A percentile compares a stretch with the other conserved stretches of the same genome.
Conservation (phyloP, 2,888 invertebrate genomes). For the Hydrotaea diabolus region DNA sequence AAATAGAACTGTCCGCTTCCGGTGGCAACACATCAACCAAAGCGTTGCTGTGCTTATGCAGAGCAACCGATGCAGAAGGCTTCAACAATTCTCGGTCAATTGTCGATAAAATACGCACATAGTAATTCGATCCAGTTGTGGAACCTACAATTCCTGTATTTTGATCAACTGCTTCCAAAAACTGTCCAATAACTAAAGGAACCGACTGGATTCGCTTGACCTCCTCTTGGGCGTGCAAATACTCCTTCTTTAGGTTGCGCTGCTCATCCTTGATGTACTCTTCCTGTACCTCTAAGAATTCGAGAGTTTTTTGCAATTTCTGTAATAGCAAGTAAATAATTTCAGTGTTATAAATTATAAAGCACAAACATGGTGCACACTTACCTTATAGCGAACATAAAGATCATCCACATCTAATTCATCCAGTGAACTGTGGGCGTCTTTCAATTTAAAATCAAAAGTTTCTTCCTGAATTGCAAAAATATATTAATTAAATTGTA, state of each 20-base stretch:
- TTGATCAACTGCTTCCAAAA: constrained; percentile 99
- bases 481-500: neutral
- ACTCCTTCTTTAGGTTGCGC: constrained; percentile 98
- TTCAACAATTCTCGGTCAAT: constrained; percentile 98
- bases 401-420: constrained; percentile 95
- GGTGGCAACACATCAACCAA: constrained; percentile 99
- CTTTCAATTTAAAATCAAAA: constrained; percentile 85
- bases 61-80: constrained; percentile 98
- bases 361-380: neutral
- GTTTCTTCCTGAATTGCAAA: constrained; percentile 84
- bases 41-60: constrained; percentile 99
- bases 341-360: constrained; percentile 5
- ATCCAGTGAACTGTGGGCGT: constrained; percentile 86
- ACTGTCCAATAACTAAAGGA: constrained; percentile 99
- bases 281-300: constrained; percentile 99
- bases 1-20: constrained; percentile 99
- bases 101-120: constrained; percentile 98
- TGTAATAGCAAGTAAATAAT: constrained; percentile 76
- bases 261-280: constrained; percentile 99
- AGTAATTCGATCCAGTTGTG: constrained; percentile 99
- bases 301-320: constrained; percentile 97
- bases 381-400: constrained; percentile 96
- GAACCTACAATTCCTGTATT: constrained; percentile 99
- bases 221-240: constrained; percentile 98
- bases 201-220: constrained; percentile 99